Conservation (phyloP, 2,113 vertebrate species). For the Sterrhoptilus dennistouni region DNA sequence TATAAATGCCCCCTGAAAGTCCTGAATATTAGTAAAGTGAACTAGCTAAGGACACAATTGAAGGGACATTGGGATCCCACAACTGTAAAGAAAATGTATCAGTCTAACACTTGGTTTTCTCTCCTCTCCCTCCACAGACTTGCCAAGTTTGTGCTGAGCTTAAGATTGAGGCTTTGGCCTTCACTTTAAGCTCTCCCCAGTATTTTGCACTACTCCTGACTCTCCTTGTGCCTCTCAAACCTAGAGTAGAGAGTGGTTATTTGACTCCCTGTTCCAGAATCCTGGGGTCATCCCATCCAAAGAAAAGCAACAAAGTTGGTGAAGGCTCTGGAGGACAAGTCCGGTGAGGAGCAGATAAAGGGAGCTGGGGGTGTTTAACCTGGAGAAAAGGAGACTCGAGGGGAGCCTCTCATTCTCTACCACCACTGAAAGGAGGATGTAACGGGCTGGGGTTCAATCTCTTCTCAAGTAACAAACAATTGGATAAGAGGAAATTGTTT, state of each 20-base stretch:
- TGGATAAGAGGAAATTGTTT: background rate
- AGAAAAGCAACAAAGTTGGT: background rate
- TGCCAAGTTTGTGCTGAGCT: background rate
- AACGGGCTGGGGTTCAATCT: fast-evolving
- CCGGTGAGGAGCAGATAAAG: background rate
- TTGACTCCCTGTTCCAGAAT: background rate
- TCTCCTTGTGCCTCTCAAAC: background rate
- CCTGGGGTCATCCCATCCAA: too few species aligned
- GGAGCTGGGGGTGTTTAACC: background rate
- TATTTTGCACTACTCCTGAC: background rate
- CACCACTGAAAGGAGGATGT: background rate
- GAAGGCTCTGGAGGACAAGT: background rate
- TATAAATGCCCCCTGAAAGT: background rate
- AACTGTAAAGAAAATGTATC: background rate
- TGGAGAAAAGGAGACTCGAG: background rate
- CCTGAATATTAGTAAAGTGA: background rate
- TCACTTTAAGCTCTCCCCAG: background rate
- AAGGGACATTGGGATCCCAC: background rate
- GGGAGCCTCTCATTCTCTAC: background rate
- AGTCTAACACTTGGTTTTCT: background rate
- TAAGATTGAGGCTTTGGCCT: background rate
- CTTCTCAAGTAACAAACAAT: background rate
- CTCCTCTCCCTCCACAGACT: background rate
- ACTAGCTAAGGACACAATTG: background rate
- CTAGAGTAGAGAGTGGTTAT: background rate